Conservation (phyloP, 2,888 invertebrate species). For the Athalia cordata region DNA sequence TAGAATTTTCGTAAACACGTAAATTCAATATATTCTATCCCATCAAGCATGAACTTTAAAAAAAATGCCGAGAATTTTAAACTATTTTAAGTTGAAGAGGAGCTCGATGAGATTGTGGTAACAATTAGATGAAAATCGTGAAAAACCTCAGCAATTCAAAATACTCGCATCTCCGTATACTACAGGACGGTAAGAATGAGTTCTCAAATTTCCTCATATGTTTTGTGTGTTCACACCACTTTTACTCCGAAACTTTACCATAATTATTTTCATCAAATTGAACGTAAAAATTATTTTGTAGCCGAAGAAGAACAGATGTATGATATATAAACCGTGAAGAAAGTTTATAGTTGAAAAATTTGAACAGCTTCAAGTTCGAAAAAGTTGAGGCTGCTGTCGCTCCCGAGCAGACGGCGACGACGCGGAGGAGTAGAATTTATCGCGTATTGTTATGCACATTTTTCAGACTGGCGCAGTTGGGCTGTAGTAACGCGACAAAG, state of each 20-base stretch:
- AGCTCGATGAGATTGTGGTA: no score
- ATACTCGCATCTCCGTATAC: no score
- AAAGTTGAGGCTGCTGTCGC: no score
- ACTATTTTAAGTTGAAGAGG: no score
- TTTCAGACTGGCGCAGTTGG: slow-evolving; percentile 31
- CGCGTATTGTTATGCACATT: slow-evolving; percentile 40
- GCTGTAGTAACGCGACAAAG: slow-evolving; percentile 29
- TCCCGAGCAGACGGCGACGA: background rate
- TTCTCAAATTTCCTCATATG: background rate
- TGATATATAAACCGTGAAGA: no score
- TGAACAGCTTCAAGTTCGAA: no score
- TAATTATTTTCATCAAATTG: no score
- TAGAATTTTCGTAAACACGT: background rate
- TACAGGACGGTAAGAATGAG: background rate
- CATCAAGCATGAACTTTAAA: background rate
- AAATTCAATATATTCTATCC: background rate
- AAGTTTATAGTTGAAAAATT: background rate
- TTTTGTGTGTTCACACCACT: no score
- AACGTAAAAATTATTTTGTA: no score
- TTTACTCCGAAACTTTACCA: no score
- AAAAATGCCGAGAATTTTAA: background rate
- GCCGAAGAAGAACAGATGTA: no score
- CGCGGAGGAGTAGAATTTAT: slow-evolving; percentile 33
- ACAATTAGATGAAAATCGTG: background rate
- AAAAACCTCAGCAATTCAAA: no score